Percentiles rank a stretch among this genome's conserved stretches.
Evolutionary conservation across 1,140 invertebrate genomes (phyloP).

Genomic region (Drosophila tani): DNA sequence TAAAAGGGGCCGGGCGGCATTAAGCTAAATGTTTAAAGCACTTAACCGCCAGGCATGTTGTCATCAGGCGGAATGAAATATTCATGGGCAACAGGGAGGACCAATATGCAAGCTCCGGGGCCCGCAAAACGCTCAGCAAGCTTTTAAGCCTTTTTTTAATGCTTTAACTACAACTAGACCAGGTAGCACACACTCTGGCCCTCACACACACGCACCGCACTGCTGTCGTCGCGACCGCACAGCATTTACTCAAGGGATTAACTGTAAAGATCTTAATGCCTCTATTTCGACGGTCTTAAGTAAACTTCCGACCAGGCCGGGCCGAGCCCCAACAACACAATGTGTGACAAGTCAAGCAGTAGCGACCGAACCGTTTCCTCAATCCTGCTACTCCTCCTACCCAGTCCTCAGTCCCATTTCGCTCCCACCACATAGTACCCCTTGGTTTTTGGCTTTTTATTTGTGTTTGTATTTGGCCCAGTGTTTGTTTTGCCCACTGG

Average conservation of each 20-base stretch:
- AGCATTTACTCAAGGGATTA: conserved; percentile 84
- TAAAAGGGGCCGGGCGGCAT: conserved; percentile 60
- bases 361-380: conserved; percentile 31
- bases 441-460: conserved; percentile 60
- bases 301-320: conserved; percentile 65
- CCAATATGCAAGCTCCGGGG: conserved; percentile 27
- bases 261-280: conserved; percentile 84
- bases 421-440: background rate
- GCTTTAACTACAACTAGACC: conserved; percentile 69
- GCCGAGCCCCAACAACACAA: conserved; percentile 46
- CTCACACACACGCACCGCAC: conserved; percentile 40
- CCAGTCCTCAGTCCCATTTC: conserved; percentile 12
- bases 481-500: conserved; percentile 77
- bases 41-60: conserved; percentile 68
- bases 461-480: conserved; percentile 74
- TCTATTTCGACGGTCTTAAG: conserved; percentile 84
- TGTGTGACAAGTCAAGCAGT: conserved; percentile 79
- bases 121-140: conserved; percentile 47
- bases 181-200: conserved; percentile 32
- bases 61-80: conserved; percentile 60
- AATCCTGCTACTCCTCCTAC: background rate
- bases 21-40: conserved; percentile 79
- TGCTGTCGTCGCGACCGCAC: conserved; percentile 60
- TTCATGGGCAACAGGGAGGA: conserved; percentile 45
- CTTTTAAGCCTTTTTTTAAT: conserved; percentile 79